phyloP scores from a whole-genome alignment of 2,113 vertebrate genomes.

The Malurus elegans region DNA sequence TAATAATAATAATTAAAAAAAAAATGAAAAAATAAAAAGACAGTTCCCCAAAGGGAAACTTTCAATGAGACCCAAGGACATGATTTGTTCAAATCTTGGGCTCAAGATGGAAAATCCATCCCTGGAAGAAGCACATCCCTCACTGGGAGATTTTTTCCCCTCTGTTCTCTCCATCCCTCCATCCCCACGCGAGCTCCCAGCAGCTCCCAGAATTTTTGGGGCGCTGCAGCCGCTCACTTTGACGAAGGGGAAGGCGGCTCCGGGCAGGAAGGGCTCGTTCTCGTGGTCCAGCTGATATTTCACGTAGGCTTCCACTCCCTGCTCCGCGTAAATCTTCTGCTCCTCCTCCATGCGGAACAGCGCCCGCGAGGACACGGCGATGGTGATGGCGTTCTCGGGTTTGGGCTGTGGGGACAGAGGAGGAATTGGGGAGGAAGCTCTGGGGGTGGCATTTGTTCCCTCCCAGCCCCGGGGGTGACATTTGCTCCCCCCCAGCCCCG shows the following conservation, averaged over 20 bases:
- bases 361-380: slow-evolving; percentile 89
- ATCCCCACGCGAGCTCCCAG: rapidly evolving
- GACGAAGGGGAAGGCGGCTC: slow-evolving; percentile 93
- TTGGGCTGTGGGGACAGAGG: slow-evolving; percentile 77
- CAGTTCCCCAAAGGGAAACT: neutral
- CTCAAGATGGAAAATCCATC: neutral
- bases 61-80: neutral
- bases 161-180: neutral
- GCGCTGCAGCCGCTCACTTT: slow-evolving; percentile 71
- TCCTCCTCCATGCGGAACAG: slow-evolving; percentile 96
- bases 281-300: slow-evolving; percentile 91
- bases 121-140: neutral
- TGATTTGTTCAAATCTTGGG: neutral
- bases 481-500: neutral
- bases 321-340: slow-evolving; percentile 84
- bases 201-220: rapidly evolving
- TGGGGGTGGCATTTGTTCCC: rapidly evolving
- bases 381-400: slow-evolving; percentile 90
- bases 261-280: slow-evolving; percentile 85
- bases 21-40: neutral
- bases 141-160: neutral
- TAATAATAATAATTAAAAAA: neutral
- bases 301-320: slow-evolving; percentile 91
- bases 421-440: neutral
- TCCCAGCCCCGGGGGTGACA: neutral